Conservation (phyloP, 2,113 vertebrate genomes). For the Ascaphus truei region DNA sequence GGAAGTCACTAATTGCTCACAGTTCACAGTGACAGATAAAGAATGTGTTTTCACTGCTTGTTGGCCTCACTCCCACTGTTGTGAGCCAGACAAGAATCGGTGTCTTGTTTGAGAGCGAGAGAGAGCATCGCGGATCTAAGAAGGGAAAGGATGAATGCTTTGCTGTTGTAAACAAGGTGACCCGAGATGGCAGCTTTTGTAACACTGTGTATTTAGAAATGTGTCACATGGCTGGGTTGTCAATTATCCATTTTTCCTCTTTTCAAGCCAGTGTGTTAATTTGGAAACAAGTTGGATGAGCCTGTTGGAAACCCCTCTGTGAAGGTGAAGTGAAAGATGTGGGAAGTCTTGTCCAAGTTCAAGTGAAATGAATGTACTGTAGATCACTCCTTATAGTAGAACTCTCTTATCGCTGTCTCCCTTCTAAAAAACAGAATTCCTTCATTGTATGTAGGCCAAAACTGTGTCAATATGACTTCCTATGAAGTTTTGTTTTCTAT, state of each 20-base stretch:
- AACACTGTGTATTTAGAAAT: constrained; percentile 24
- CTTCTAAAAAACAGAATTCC: background rate
- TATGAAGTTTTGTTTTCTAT: no score
- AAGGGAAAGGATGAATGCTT: constrained; percentile 13
- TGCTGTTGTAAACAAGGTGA: constrained; percentile 36
- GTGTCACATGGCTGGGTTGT: constrained; percentile 17
- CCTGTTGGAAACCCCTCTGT: background rate
- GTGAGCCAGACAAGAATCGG: constrained; percentile 11
- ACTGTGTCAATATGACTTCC: background rate
- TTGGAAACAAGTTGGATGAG: constrained; percentile 11
- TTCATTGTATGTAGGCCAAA: background rate
- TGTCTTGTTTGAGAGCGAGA: constrained; percentile 23
- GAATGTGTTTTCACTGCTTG: constrained; percentile 9
- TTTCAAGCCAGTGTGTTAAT: constrained; percentile 25
- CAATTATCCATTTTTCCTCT: constrained; percentile 20
- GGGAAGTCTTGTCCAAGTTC: constrained; percentile 20
- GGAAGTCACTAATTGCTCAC: constrained; percentile 23
- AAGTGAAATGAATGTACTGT: constrained; percentile 14
- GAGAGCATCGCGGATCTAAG: constrained; percentile 14
- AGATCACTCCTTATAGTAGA: background rate
- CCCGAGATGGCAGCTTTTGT: constrained; percentile 27
- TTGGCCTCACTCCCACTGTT: constrained; percentile 16
- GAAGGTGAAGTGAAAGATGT: constrained; percentile 4
- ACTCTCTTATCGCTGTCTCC: background rate
- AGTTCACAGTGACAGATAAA: constrained; percentile 16